phyloP scores from a whole-genome alignment of 2,797 vertebrate genomes.

The Cryptoprocta ferox region DNA sequence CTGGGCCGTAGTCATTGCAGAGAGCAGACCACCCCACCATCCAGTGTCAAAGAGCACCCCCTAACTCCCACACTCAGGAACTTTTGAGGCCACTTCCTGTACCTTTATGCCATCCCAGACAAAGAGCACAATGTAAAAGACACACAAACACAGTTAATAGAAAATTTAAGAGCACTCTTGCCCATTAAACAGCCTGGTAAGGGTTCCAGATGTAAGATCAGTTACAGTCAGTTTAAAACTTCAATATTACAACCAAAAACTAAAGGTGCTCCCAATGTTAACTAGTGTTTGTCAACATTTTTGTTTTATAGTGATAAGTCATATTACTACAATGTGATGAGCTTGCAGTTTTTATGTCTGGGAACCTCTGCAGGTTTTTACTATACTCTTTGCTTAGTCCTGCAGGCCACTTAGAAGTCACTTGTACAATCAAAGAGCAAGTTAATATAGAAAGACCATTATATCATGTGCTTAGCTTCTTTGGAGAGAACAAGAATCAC shows the following conservation, averaged over 20 bases:
- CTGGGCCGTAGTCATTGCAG: neutral
- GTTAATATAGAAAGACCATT: constrained; percentile 56
- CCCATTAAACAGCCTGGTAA: neutral
- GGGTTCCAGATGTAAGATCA: neutral
- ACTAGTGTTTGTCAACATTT: neutral
- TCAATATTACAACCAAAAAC: neutral
- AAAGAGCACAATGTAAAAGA: neutral
- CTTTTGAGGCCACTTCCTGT: neutral
- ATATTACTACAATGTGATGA: neutral
- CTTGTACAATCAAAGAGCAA: constrained; percentile 38
- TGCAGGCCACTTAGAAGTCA: constrained; percentile 6
- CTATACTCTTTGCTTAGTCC: neutral
- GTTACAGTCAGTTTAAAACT: neutral
- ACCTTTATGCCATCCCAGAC: neutral
- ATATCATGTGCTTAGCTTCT: neutral
- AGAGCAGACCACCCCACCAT: neutral
- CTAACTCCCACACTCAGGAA: too few relatives aligned
- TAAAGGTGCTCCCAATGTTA: neutral
- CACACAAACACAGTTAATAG: neutral
- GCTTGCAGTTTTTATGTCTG: neutral
- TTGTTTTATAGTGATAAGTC: neutral
- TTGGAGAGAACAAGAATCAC: neutral
- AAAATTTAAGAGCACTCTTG: neutral
- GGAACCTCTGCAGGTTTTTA: neutral
- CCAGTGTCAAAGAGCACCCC: neutral